Conservation (phyloP, 2,888 invertebrate species). For the Amphipyra tragopoginis region DNA sequence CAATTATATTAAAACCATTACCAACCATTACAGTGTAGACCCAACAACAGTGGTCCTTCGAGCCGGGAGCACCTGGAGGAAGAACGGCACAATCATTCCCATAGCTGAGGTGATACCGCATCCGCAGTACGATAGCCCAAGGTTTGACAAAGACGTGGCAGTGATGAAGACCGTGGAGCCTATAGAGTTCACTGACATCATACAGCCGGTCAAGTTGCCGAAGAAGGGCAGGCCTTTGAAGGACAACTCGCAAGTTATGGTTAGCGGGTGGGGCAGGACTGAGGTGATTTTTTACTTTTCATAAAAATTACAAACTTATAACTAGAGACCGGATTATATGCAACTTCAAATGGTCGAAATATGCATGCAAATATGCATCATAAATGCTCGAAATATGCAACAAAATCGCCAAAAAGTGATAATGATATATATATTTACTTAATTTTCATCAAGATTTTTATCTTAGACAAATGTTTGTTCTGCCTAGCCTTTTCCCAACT, state of each 20-base stretch:
- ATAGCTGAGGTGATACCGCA: slow-evolving; percentile 80
- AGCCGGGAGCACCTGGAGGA: slow-evolving; percentile 82
- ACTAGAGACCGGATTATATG: too few relatives aligned
- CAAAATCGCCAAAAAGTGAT: too few relatives aligned
- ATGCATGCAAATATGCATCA: too few relatives aligned
- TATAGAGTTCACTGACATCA: slow-evolving; percentile 72
- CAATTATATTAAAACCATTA: neutral
- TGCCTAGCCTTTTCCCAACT: too few relatives aligned
- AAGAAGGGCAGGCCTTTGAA: slow-evolving; percentile 60
- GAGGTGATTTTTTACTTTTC: slow-evolving; percentile 61
- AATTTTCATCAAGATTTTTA: too few relatives aligned
- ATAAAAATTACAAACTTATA: too few relatives aligned
- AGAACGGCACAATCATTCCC: slow-evolving; percentile 81
- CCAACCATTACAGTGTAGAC: slow-evolving; percentile 70
- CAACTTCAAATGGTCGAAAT: too few relatives aligned
- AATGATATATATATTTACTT: too few relatives aligned
- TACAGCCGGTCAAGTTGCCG: slow-evolving; percentile 75
- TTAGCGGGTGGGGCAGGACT: slow-evolving; percentile 84
- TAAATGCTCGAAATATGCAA: too few relatives aligned
- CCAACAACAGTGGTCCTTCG: slow-evolving; percentile 79
- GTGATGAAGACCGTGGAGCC: slow-evolving; percentile 80
- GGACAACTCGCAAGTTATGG: slow-evolving; percentile 68
- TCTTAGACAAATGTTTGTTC: too few relatives aligned
- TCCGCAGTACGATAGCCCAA: slow-evolving; percentile 77
- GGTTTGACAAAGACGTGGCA: slow-evolving; percentile 83